A percentile compares a stretch with the other conserved stretches of the same genome.
Evolutionary conservation across 2,888 invertebrate genomes (phyloP).

Genomic region (Hybos culiciformis): DNA sequence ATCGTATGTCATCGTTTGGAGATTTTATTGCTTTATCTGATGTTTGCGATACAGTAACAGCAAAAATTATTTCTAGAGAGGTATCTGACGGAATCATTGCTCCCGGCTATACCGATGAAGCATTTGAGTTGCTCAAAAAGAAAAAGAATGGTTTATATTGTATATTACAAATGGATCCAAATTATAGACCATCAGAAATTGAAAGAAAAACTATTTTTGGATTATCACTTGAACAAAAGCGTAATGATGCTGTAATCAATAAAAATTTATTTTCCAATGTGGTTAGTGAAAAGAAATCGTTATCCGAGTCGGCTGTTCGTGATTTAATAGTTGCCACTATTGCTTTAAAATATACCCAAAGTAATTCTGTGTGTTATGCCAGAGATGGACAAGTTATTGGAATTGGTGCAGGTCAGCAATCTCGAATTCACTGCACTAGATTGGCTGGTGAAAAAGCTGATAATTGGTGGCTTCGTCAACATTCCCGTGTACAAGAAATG

Average conservation of each 20-base stretch:
- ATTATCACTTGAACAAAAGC: conserved; percentile 68
- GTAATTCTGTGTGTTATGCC: conserved; percentile 96
- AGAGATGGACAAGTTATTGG: conserved; percentile 75
- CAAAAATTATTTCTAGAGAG: conserved; percentile 80
- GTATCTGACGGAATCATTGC: conserved; percentile 99
- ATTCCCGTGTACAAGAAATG: conserved; percentile 71
- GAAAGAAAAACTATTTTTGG: conserved; percentile 80
- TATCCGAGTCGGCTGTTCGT: conserved; percentile 63
- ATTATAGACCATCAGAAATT: conserved; percentile 62
- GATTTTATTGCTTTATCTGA: conserved; percentile 94
- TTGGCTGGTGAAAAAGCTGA: conserved; percentile 95
- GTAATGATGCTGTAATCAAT: conserved; percentile 79
- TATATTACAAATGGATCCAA: conserved; percentile 78
- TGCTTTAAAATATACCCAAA: conserved; percentile 94
- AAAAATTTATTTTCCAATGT: conserved; percentile 64
- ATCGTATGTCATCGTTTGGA: conserved; percentile 98
- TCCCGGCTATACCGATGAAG: conserved; percentile 74
- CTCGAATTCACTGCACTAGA: conserved; percentile 93
- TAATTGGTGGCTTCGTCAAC: conserved; percentile 95
- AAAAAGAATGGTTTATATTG: conserved; percentile 93
- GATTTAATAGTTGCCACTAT: conserved; percentile 93
- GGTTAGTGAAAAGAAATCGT: conserved; percentile 52
- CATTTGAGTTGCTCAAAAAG: conserved; percentile 73
- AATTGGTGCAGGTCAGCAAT: conserved; percentile 98
- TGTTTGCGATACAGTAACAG: conserved; percentile 77